Percentiles rank a stretch among this genome's conserved stretches.
phyloP scores from a whole-genome alignment of 2,113 vertebrate genomes.

The Amphiprion ocellaris region DNA sequence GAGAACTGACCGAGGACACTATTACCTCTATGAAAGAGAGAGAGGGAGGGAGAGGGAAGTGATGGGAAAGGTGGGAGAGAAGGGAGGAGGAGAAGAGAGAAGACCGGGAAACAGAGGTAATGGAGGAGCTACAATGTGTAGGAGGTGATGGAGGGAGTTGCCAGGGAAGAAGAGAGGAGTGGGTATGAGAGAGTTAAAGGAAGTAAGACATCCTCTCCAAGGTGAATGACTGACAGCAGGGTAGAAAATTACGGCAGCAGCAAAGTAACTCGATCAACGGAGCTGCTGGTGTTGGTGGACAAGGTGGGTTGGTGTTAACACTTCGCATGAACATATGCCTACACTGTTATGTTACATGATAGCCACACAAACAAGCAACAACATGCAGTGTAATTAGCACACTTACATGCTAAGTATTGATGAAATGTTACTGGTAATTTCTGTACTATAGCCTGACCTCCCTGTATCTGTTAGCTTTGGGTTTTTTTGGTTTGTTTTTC shows the following conservation, averaged over 20 bases:
- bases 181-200: conserved; percentile 2
- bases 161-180: conserved; percentile 12
- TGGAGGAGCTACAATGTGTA: conserved; percentile 5
- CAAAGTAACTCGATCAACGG: conserved; percentile 28
- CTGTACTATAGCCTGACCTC: neutral
- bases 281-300: conserved; percentile 1
- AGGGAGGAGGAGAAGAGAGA: conserved; percentile 1
- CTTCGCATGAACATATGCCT: neutral
- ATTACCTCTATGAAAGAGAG: conserved; percentile 44
- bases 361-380: conserved; percentile 1
- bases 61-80: conserved; percentile 8
- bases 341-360: conserved; percentile 2
- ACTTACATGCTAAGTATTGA: conserved; percentile 3
- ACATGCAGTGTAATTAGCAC: neutral
- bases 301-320: conserved; percentile 1
- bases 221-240: conserved; percentile 50
- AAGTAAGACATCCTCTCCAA: conserved; percentile 42
- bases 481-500: neutral
- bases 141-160: conserved; percentile 40
- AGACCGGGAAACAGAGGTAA: neutral
- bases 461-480: neutral
- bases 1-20: conserved; percentile 68
- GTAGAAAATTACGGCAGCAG: conserved; percentile 38
- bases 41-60: conserved; percentile 10
- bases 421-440: neutral